Base-by-base conservation (phyloP, 1,140 invertebrate species). In the Drosophila insularis region DNA sequence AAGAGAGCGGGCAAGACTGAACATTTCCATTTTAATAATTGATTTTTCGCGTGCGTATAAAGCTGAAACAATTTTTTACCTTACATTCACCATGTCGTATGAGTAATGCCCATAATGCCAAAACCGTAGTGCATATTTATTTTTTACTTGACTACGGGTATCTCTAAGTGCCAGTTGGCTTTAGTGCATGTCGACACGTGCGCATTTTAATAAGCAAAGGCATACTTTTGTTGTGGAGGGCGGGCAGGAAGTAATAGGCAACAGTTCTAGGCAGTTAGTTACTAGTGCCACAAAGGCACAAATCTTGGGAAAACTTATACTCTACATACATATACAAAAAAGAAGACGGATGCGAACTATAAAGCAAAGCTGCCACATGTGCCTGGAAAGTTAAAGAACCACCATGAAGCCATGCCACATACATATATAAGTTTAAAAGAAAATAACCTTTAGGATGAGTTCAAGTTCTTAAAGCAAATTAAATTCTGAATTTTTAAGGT, bases 21-120 rank as follows among this genome's bases (percentile, higher is more conserved):
- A 71, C 76, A 87, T 87, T 86, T 86, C 74, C 84, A 87, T 87
- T 87, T 87, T 76, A 89, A 87, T 87, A 87, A 87, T 87, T 87
- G 84, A 87, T 89, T 87, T 87, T 89, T 87, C 77, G 84, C 84
- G 80, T 87, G 84, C 76, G 81, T 76, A 81, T 60, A 63, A 39
- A 46, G 59, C 70, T 40, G 37, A 60, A 82, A 64, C 63, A 40
- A 59, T 61, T 68, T 78, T 46, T 63, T 50, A 11, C n/a, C 11
- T 0, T 8, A 7, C 19, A 27, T 17, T 31, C 32, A 46, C 53
- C 71, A 54, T 43, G 58, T 58, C 82, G 73, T 89, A 89, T 89
- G 77, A 71, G 84, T 71, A 76, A 71, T 64, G 58, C 62, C 54
- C 14, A 40, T 71, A 63, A 73, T 74, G 55, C 60, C 71, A 56